A percentile compares a stretch with the other conserved stretches of the same genome.
phyloP scores from a whole-genome alignment of 2,113 vertebrate species.

The Spilogale gracilis region DNA sequence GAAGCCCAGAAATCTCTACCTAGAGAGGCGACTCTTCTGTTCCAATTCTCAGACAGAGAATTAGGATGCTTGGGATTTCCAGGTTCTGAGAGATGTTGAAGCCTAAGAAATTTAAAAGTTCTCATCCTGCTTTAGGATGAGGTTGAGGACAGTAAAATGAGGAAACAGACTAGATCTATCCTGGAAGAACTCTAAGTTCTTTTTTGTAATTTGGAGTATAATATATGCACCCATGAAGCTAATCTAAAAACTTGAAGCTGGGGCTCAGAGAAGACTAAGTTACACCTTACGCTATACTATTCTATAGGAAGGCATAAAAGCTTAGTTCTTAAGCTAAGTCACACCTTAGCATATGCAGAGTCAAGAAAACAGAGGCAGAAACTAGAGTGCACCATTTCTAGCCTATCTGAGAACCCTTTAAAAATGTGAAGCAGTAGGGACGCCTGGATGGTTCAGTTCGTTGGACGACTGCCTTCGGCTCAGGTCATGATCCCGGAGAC shows the following conservation, averaged over 20 bases:
- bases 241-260: conserved; percentile 8
- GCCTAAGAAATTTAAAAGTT: neutral
- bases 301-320: neutral
- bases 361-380: neutral
- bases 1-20: neutral
- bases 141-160: neutral
- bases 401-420: neutral
- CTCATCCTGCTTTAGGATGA: neutral
- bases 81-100: neutral
- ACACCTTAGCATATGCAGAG: neutral
- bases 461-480: too few species aligned
- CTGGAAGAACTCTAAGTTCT: neutral
- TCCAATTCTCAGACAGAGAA: neutral
- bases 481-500: too few species aligned
- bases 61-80: neutral
- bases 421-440: neutral
- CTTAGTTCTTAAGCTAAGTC: neutral
- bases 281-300: neutral
- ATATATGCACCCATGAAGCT: neutral
- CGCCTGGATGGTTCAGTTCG: too few species aligned
- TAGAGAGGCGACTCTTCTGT: neutral
- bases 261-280: neutral
- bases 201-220: neutral
- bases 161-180: neutral
- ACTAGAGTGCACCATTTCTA: neutral